Evolutionary conservation across 1,140 invertebrate genomes (phyloP).

Genomic region (Rhizoglyphus robini): DNA sequence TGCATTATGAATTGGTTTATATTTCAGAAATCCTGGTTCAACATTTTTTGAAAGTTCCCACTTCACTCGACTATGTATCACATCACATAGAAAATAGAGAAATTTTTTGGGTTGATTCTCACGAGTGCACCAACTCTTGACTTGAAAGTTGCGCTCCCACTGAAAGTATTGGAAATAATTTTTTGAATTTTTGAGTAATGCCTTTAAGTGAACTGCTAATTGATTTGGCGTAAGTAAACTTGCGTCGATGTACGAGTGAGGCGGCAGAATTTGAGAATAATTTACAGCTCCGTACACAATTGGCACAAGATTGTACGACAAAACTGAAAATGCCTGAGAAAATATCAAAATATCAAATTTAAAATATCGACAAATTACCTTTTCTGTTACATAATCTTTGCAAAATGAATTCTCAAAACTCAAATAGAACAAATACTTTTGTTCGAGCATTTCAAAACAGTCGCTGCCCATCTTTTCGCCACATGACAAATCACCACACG

Average conservation of each 20-base stretch:
- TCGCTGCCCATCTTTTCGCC: conserved; percentile 25
- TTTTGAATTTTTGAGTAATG: conserved; percentile 27
- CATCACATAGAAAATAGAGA: no score
- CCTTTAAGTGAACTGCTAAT: conserved; percentile 27
- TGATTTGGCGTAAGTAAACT: conserved; percentile 27
- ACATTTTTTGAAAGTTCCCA: no score
- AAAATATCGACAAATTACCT: no score
- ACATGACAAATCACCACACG: conserved; percentile 36
- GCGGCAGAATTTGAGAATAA: conserved; percentile 31
- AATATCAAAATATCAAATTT: no score
- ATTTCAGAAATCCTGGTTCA: no score
- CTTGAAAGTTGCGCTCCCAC: conserved; percentile 27
- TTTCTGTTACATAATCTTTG: conserved; percentile 36
- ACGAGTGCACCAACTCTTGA: no score
- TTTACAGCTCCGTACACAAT: conserved; percentile 33
- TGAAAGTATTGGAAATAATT: conserved; percentile 31
- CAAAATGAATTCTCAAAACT: conserved; percentile 35
- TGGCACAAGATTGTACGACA: conserved; percentile 30
- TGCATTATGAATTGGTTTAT: no score
- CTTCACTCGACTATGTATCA: no score
- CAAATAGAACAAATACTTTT: conserved; percentile 33
- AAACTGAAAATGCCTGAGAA: conserved; percentile 28
- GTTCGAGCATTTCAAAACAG: conserved; percentile 26
- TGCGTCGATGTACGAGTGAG: conserved; percentile 34
- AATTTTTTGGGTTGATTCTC: no score